These are phyloP conservation scores for Myiothlypis chrysogaster DNA, from an alignment of 2,797 vertebrate genomes.

Conservation along the genomic window DNA sequence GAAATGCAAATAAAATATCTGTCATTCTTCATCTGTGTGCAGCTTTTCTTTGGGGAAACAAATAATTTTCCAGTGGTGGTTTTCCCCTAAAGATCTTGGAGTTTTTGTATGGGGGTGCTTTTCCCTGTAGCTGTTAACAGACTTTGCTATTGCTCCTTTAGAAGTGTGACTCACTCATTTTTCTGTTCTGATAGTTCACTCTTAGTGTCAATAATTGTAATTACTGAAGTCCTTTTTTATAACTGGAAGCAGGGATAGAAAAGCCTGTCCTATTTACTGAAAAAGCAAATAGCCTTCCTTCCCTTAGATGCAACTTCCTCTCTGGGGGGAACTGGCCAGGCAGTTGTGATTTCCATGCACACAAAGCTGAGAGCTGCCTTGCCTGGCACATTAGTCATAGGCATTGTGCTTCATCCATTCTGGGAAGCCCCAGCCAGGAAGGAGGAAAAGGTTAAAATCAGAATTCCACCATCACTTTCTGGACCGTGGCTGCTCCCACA, in stretches of 20 bases:
- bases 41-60: background rate
- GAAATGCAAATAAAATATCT: background rate
- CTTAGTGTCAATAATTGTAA: background rate
- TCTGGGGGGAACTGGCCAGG: slow-evolving; percentile 1
- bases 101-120: background rate
- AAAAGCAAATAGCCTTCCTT: background rate
- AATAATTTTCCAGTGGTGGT: background rate
- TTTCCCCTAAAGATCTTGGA: background rate
- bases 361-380: background rate
- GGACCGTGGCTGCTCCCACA: background rate
- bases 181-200: background rate
- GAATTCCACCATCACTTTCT: background rate
- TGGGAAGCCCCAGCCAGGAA: slow-evolving; percentile 71
- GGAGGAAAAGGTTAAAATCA: slow-evolving; percentile 62
- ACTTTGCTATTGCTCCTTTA: background rate
- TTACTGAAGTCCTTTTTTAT: background rate
- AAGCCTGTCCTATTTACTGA: slow-evolving; percentile 15
- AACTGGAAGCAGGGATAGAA: slow-evolving; percentile 10
- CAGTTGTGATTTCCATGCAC: slow-evolving; percentile 45
- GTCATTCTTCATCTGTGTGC: background rate
- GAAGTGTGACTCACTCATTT: background rate
- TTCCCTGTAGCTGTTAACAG: background rate
- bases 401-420: slow-evolving; percentile 55
- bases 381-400: slow-evolving; percentile 61
- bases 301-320: slow-evolving; percentile 57